phyloP scores from a whole-genome alignment of 2,797 vertebrate genomes.

The Bufotes viridis region DNA sequence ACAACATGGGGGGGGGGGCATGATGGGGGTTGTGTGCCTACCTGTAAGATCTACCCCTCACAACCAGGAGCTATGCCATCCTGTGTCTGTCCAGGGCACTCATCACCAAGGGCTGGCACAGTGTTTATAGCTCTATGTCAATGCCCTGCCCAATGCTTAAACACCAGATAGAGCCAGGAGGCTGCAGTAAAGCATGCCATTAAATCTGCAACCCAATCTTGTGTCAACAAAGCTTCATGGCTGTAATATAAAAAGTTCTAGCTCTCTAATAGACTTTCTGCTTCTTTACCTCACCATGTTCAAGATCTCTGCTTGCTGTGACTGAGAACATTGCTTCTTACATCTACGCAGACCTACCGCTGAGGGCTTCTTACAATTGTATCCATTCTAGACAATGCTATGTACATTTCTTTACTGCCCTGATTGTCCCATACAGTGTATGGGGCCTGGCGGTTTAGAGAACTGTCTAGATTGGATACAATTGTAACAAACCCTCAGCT shows the following conservation, averaged over 20 bases:
- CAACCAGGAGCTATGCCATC: not conserved
- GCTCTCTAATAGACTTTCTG: not conserved
- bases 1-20: not conserved
- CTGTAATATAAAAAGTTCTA: not conserved
- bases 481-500: slow-evolving; percentile 7
- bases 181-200: not conserved
- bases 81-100: not conserved
- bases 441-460: not conserved
- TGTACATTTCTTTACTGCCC: not conserved
- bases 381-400: not conserved
- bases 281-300: not conserved
- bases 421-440: no score
- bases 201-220: no score
- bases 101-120: not conserved
- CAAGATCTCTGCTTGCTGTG: not conserved
- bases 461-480: not conserved
- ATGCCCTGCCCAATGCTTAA: not conserved
- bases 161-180: not conserved
- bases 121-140: not conserved
- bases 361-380: not conserved
- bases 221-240: no score
- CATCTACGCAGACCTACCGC: not conserved
- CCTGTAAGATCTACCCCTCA: not conserved
- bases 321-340: not conserved
- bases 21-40: not conserved